These are phyloP conservation scores for Leptosomus discolor DNA, from an alignment of 2,113 vertebrate species.

Conservation along the genomic window DNA sequence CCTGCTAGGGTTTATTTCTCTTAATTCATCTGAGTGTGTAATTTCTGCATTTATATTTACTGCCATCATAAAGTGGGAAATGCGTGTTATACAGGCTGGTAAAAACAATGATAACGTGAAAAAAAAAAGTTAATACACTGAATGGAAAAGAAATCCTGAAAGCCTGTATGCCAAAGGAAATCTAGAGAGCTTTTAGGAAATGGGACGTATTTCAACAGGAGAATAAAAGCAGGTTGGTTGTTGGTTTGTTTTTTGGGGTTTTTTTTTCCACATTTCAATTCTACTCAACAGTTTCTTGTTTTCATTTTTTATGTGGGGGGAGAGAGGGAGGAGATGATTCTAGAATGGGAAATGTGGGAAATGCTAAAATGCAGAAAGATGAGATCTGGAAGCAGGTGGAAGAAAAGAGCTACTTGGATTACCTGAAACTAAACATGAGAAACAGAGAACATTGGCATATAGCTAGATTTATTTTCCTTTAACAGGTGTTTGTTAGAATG, in stretches of 20 bases:
- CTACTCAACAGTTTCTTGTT: neutral
- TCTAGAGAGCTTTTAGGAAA: neutral
- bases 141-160: neutral
- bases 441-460: neutral
- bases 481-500: slow-evolving; percentile 32
- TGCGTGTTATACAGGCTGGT: neutral
- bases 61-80: slow-evolving; percentile 11
- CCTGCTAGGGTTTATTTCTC: slow-evolving; percentile 34
- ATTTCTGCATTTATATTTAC: slow-evolving; percentile 58
- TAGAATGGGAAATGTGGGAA: slow-evolving; percentile 3
- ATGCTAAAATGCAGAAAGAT: slow-evolving; percentile 6
- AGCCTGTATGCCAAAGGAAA: neutral
- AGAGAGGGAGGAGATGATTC: neutral
- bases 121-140: slow-evolving; percentile 5
- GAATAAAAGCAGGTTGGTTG: neutral
- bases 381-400: slow-evolving; percentile 21
- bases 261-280: neutral
- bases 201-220: neutral
- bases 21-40: slow-evolving; percentile 36
- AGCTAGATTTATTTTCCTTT: slow-evolving; percentile 15
- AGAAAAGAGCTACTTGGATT: slow-evolving; percentile 14
- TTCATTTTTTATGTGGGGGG: neutral
- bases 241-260: too few species aligned
- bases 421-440: slow-evolving; percentile 29
- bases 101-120: slow-evolving; percentile 25